These are phyloP conservation scores for Sminthurinus aureus DNA, from an alignment of 2,888 invertebrate genomes.

Conservation along the genomic window DNA sequence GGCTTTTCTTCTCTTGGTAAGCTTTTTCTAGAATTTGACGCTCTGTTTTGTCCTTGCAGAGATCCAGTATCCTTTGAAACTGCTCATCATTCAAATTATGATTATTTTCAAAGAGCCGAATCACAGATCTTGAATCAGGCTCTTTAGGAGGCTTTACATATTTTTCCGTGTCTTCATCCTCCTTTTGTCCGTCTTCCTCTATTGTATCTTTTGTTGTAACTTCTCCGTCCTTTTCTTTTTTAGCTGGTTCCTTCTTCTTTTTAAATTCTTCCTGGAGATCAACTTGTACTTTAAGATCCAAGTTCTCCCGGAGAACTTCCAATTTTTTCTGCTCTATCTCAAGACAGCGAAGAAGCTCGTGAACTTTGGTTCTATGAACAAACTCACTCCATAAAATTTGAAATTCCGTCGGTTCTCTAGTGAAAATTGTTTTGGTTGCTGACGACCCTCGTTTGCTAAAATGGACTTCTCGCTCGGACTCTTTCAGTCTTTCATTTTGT, in stretches of 20 bases:
- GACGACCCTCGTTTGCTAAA: too few species aligned
- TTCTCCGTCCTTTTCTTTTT: too few species aligned
- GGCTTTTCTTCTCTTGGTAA: conserved; percentile 47
- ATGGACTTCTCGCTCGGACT: too few species aligned
- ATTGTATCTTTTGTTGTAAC: conserved; percentile 35
- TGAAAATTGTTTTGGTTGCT: too few species aligned
- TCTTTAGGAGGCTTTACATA: too few species aligned
- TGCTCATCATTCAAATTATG: conserved; percentile 49
- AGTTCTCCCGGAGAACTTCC: conserved; percentile 33
- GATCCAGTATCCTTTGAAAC: conserved; percentile 52
- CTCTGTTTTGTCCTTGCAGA: conserved; percentile 55
- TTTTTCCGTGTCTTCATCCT: conserved; percentile 10
- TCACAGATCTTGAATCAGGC: conserved; percentile 29
- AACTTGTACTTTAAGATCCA: conserved; percentile 10
- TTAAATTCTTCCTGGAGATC: too few species aligned
- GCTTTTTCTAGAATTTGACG: conserved; percentile 49
- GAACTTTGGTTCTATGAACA: conserved; percentile 47
- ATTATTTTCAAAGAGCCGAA: conserved; percentile 37
- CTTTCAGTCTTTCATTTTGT: too few species aligned
- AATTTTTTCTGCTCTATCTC: conserved; percentile 52
- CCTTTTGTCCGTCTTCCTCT: conserved; percentile 10
- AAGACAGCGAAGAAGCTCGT: conserved; percentile 56
- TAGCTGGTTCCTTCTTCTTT: background rate
- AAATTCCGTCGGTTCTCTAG: conserved; percentile 11
- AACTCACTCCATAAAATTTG: conserved; percentile 36